Evolutionary conservation across 2,888 invertebrate species (phyloP).

Genomic region (Phytoseiulus persimilis): DNA sequence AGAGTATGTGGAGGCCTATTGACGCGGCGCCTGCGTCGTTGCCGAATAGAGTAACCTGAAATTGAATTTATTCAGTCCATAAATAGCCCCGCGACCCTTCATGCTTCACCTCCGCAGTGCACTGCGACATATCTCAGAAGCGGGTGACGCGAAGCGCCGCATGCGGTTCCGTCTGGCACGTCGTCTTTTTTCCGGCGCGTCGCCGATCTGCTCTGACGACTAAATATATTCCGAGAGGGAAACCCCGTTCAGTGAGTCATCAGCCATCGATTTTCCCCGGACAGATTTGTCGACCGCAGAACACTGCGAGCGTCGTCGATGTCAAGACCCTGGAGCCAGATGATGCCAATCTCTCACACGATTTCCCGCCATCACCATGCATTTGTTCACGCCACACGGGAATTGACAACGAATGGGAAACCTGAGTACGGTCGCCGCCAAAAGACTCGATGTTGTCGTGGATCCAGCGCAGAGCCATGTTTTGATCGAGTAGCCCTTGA

Average conservation of each 20-base stretch:
- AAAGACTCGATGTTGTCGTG: conserved; percentile 30
- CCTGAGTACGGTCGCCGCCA: conserved; percentile 20
- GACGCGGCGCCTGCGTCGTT: conserved; percentile 24
- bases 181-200: background rate
- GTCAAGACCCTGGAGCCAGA: background rate
- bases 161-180: background rate
- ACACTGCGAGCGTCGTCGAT: background rate
- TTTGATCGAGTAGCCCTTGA: conserved; percentile 33
- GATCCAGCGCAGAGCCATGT: conserved; percentile 21
- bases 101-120: no score
- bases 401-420: background rate
- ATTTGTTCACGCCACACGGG: background rate
- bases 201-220: background rate
- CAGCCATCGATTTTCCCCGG: background rate
- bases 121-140: background rate
- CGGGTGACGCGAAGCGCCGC: background rate
- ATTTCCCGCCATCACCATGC: background rate
- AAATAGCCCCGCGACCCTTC: background rate
- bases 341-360: background rate
- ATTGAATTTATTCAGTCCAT: background rate
- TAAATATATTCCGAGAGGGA: background rate
- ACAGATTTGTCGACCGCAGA: background rate
- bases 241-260: background rate
- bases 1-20: conserved; percentile 15
- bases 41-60: conserved; percentile 21